Evolutionary conservation across 37 sponge, comb jelly and placozoan genomes (phyloP).

Genomic region (Petrosia ficiformis): DNA sequence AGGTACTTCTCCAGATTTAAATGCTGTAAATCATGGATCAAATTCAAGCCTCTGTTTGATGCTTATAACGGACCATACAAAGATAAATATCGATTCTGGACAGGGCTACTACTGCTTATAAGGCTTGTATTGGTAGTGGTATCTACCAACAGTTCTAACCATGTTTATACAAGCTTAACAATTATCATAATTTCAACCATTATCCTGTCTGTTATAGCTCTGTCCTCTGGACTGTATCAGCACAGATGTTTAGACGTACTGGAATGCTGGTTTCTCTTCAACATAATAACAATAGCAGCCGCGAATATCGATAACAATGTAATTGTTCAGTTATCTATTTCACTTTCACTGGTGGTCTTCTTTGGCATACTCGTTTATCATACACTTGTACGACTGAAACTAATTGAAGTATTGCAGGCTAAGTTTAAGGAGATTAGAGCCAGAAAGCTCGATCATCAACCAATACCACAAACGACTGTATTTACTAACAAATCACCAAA

Average conservation of each 20-base stretch:
- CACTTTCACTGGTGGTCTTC: not conserved
- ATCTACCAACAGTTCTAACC: not conserved
- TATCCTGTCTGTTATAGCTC: not conserved
- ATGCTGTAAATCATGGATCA: conserved; percentile 1
- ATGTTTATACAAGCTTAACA: not conserved
- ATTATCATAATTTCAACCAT: not conserved
- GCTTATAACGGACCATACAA: conserved; percentile 6
- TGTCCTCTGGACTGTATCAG: not conserved
- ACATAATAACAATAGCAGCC: not conserved
- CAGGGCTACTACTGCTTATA: not conserved
- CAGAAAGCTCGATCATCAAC: too few relatives aligned
- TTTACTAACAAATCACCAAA: too few relatives aligned
- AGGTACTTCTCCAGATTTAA: not conserved
- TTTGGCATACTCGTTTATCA: not conserved
- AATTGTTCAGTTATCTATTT: not conserved
- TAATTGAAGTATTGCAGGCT: not conserved
- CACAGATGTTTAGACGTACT: not conserved
- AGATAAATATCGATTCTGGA: not conserved
- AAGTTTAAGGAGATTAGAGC: too few relatives aligned
- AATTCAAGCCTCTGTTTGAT: conserved; percentile 7
- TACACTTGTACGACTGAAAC: not conserved
- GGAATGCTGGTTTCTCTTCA: not conserved
- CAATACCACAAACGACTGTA: too few relatives aligned
- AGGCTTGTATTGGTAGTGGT: not conserved
- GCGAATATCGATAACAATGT: not conserved